Evolutionary conservation across 2,797 vertebrate genomes (phyloP).

Genomic region (Periparus ater): DNA sequence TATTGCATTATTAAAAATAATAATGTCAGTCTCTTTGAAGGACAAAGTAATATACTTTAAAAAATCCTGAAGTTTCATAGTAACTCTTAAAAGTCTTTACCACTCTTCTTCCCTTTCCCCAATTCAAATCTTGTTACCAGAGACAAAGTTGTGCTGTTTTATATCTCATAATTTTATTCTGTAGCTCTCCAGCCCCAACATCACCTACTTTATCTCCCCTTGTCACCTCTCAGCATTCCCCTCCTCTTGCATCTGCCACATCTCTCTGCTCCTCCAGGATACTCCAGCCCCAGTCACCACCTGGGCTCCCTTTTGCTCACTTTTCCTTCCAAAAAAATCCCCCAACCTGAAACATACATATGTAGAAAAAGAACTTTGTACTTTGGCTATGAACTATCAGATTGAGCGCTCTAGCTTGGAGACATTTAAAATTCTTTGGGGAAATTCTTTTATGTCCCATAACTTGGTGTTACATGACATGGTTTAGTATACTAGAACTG

Average conservation of each 20-base stretch:
- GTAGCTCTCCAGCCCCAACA: background rate
- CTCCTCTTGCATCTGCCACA: background rate
- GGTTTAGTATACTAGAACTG: background rate
- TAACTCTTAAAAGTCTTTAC: background rate
- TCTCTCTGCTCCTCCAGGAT: background rate
- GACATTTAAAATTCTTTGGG: background rate
- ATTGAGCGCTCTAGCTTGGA: background rate
- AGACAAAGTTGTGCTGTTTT: background rate
- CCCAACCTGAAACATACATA: too few relatives aligned
- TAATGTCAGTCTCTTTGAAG: slow-evolving; percentile 23
- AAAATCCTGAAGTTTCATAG: background rate
- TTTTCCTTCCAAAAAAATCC: background rate
- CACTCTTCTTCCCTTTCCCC: background rate
- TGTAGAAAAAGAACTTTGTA: background rate
- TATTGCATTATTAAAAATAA: slow-evolving; percentile 31
- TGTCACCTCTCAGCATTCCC: background rate
- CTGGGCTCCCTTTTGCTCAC: background rate
- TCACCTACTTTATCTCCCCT: background rate
- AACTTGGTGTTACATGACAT: accelerated
- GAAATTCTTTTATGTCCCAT: background rate
- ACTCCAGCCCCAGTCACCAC: background rate
- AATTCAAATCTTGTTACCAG: background rate
- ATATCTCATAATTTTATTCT: background rate
- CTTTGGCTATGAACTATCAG: background rate
- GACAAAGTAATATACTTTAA: background rate